A percentile compares a stretch with the other conserved stretches of the same genome.
These are phyloP conservation scores for Centrocercus urophasianus DNA, from an alignment of 2,113 vertebrate genomes.

Conservation along the genomic window DNA sequence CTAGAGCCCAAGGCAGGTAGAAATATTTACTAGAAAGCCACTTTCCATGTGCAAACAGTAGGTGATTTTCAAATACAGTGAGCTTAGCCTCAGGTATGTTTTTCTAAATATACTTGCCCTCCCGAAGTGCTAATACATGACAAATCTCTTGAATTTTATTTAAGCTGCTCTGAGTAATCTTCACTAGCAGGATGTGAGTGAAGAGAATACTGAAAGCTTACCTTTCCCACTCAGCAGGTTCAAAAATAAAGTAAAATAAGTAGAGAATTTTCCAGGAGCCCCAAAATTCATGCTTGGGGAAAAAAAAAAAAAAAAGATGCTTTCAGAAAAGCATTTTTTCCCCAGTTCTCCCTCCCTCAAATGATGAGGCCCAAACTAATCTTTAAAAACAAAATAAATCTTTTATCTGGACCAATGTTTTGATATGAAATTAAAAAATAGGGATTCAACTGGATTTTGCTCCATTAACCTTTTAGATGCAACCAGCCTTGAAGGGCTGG, in stretches of 20 bases:
- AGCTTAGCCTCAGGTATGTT: neutral
- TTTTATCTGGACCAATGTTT: neutral
- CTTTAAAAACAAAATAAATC: neutral
- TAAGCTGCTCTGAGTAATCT: conserved; percentile 62
- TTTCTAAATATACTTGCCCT: conserved; percentile 29
- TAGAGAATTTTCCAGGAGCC: neutral
- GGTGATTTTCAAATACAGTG: conserved; percentile 8
- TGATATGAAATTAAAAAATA: neutral
- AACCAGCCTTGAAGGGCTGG: neutral
- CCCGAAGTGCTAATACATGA: conserved; percentile 4
- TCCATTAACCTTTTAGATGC: neutral
- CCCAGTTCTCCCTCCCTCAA: neutral
- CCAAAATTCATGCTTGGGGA: neutral
- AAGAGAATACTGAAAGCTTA: conserved; percentile 18
- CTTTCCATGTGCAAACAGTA: neutral
- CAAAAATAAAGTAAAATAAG: neutral
- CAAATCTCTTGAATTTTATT: conserved; percentile 53
- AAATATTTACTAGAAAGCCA: neutral
- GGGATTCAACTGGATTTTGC: neutral
- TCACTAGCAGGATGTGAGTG: conserved; percentile 2
- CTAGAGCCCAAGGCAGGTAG: neutral
- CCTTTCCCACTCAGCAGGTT: conserved; percentile 6
- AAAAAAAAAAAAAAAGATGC: neutral
- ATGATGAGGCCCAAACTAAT: neutral
- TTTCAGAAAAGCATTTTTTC: neutral